Evolutionary conservation across 53 echinoderm and acorn worm genomes (phyloP).

Genomic region (Temnopleurus reevesii): DNA sequence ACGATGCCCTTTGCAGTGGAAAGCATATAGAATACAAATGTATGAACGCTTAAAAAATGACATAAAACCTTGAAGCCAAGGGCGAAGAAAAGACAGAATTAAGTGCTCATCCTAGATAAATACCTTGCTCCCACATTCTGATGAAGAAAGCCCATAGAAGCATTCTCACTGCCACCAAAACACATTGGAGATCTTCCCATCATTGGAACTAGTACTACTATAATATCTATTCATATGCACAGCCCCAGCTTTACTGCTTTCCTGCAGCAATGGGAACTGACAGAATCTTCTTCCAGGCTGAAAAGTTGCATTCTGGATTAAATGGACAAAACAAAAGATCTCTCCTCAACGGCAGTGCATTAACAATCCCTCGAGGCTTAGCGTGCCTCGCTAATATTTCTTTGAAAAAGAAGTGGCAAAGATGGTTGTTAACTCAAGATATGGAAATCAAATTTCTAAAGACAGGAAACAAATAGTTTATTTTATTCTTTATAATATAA

Average conservation of each 20-base stretch:
- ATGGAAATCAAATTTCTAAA: constrained; percentile 19
- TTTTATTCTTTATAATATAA: constrained; percentile 11
- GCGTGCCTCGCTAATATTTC: constrained; percentile 4
- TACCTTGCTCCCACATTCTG: constrained; percentile 43
- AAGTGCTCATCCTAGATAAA: constrained; percentile 56
- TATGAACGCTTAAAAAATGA: constrained; percentile 29
- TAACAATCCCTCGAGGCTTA: constrained; percentile 53
- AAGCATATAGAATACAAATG: background rate
- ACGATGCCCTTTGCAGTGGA: background rate
- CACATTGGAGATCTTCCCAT: background rate
- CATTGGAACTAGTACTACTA: background rate
- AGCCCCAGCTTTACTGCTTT: background rate
- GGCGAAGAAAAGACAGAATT: constrained; percentile 47
- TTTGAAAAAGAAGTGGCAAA: background rate
- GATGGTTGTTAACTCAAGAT: background rate
- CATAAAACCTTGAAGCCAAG: background rate
- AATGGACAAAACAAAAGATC: constrained; percentile 45
- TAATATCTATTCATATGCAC: background rate
- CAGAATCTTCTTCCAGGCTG: constrained; percentile 39
- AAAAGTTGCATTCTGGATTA: constrained; percentile 48
- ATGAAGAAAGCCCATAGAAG: background rate
- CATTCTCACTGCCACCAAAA: background rate
- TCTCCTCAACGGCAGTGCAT: constrained; percentile 18
- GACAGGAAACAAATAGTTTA: constrained; percentile 13
- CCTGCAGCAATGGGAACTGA: background rate